Conservation (phyloP, 2,888 invertebrate genomes). For the Amiota minor region DNA sequence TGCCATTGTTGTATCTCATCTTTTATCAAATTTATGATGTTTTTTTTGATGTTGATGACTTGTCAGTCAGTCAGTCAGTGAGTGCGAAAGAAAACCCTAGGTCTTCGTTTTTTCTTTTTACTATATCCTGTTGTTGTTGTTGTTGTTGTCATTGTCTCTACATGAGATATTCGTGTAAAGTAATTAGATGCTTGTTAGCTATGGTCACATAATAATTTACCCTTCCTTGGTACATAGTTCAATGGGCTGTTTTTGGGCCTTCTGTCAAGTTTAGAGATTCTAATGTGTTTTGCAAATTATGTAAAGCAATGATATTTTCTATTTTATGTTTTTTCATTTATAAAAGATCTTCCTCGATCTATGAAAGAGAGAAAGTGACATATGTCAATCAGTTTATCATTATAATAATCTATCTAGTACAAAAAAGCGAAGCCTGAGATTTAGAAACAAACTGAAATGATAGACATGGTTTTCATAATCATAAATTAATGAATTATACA, state of each 20-base stretch:
- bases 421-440: too few relatives aligned
- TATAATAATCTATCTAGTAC: too few relatives aligned
- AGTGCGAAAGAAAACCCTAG: background rate
- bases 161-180: conserved; percentile 49
- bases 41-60: background rate
- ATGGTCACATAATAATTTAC: conserved; percentile 59
- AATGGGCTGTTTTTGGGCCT: background rate
- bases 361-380: too few relatives aligned
- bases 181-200: conserved; percentile 69
- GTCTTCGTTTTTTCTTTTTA: conserved; percentile 6
- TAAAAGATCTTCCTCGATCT: too few relatives aligned
- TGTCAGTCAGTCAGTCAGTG: conserved; percentile 16
- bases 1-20: too few relatives aligned
- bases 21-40: too few relatives aligned
- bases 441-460: too few relatives aligned
- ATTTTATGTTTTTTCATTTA: background rate
- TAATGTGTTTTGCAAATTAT: background rate
- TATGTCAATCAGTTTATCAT: too few relatives aligned
- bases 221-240: conserved; percentile 1
- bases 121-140: background rate
- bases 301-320: background rate
- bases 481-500: too few relatives aligned
- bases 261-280: background rate
- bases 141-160: background rate
- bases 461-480: too few relatives aligned